A percentile compares a stretch with the other conserved stretches of the same genome.
These are phyloP conservation scores for Apamea sordens DNA, from an alignment of 2,888 invertebrate species.

Conservation along the genomic window DNA sequence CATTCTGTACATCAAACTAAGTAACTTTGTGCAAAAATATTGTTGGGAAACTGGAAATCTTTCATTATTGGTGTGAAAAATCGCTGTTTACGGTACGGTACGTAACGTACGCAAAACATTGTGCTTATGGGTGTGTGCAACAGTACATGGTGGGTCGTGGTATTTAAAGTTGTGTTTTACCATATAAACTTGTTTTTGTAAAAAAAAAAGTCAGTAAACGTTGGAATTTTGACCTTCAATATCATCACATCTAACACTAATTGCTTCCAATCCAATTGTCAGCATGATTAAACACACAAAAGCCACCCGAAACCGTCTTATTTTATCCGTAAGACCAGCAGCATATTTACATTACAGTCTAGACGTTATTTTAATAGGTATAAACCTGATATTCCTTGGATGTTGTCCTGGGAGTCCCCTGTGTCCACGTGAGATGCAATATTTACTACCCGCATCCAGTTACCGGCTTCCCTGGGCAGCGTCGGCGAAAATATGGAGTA, in stretches of 20 bases:
- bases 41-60: too few species aligned
- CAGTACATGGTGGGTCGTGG: neutral
- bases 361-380: constrained; percentile 57
- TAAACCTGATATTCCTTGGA: constrained; percentile 47
- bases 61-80: too few species aligned
- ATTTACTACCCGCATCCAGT: constrained; percentile 52
- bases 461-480: constrained; percentile 27
- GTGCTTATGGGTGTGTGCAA: neutral
- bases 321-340: neutral
- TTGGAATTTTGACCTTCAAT: neutral
- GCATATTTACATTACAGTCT: constrained; percentile 50
- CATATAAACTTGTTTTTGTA: neutral
- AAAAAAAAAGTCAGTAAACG: neutral
- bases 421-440: constrained; percentile 52
- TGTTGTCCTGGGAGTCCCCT: neutral
- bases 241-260: neutral
- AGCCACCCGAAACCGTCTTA: constrained; percentile 15
- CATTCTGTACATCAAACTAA: neutral
- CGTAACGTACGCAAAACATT: neutral
- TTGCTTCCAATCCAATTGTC: neutral
- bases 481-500: neutral
- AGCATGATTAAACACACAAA: constrained; percentile 1
- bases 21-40: too few species aligned
- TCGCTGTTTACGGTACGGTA: neutral
- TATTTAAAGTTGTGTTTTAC: neutral